Evolutionary conservation across 2,113 vertebrate species (phyloP).

Genomic region (Protobothrops mucrosquamatus): DNA sequence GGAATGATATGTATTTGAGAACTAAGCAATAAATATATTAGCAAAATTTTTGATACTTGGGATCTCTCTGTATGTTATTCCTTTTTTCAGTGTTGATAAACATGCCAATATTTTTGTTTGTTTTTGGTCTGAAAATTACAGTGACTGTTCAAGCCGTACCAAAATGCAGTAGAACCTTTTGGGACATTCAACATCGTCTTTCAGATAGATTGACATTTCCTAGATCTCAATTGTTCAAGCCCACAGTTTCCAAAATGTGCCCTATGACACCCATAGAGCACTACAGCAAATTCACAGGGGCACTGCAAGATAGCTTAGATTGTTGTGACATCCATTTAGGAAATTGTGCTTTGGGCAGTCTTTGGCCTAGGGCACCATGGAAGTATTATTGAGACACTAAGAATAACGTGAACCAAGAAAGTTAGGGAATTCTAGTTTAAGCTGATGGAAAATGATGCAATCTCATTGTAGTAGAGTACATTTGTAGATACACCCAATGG

Average conservation of each 20-base stretch:
- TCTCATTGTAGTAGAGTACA: too few relatives aligned
- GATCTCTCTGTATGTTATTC: not conserved
- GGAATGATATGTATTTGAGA: not conserved
- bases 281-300: not conserved
- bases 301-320: not conserved
- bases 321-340: not conserved
- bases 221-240: not conserved
- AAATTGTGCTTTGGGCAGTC: not conserved
- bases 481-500: too few relatives aligned
- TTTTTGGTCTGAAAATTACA: not conserved
- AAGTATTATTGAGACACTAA: not conserved
- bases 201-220: not conserved
- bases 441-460: too few relatives aligned
- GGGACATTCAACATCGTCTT: not conserved
- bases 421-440: not conserved
- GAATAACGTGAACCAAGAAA: not conserved
- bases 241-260: not conserved
- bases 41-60: not conserved
- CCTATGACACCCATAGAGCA: not conserved
- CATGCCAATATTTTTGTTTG: not conserved
- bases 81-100: not conserved
- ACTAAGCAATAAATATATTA: not conserved
- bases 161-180: not conserved
- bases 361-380: not conserved
- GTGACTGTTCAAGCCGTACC: not conserved